Percentiles rank a stretch among this genome's conserved stretches.
phyloP scores from a whole-genome alignment of 2,888 invertebrate genomes.

The Lasiommata megera region DNA sequence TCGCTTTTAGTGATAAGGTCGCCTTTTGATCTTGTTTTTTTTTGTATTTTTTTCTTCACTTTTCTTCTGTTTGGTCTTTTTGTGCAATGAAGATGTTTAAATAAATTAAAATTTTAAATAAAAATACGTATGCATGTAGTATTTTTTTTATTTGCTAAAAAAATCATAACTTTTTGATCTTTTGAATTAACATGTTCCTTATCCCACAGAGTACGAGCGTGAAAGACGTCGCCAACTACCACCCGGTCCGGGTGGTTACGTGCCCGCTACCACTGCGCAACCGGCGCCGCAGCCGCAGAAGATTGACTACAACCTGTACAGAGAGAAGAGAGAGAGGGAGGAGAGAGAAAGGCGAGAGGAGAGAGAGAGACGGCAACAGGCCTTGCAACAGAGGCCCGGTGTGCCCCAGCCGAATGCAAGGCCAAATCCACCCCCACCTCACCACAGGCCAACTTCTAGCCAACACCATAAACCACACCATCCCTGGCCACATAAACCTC shows the following conservation, averaged over 20 bases:
- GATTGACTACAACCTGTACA: constrained; percentile 46
- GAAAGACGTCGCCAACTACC: constrained; percentile 67
- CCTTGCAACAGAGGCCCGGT: constrained; percentile 31
- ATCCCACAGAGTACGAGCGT: constrained; percentile 64
- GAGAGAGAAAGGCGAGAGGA: neutral
- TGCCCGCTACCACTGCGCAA: constrained; percentile 59
- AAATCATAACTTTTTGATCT: no score
- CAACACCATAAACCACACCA: constrained; percentile 65
- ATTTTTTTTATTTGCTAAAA: no score
- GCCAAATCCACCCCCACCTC: constrained; percentile 41
- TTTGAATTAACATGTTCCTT: neutral
- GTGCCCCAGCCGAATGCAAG: constrained; percentile 37
- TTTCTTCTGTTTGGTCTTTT: no score
- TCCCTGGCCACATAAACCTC: constrained; percentile 63
- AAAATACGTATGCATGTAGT: no score
- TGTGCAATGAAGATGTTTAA: no score
- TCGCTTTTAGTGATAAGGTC: no score
- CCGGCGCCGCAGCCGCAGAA: constrained; percentile 54
- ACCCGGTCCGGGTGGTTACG: constrained; percentile 70
- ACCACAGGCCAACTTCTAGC: constrained; percentile 47
- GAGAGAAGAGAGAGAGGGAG: constrained; percentile 23
- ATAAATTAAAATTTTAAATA: no score
- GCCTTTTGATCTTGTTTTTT: no score
- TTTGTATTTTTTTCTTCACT: no score
- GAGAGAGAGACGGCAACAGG: constrained; percentile 5